These are phyloP conservation scores for Oryzias dopingdopingensis DNA, from an alignment of 2,797 vertebrate species.

Conservation along the genomic window DNA sequence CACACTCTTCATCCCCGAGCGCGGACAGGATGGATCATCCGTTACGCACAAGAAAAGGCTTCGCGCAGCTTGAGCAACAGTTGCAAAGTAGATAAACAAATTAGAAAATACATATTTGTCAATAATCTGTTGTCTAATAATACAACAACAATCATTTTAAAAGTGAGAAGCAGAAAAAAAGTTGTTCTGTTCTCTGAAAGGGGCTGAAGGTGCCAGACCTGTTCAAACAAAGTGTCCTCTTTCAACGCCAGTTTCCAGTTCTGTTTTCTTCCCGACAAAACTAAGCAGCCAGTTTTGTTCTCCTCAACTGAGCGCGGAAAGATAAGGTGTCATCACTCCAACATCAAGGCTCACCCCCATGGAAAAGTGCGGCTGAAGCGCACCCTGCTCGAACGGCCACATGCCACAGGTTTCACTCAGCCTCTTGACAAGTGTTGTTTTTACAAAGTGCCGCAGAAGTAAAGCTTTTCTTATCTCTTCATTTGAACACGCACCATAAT, in stretches of 20 bases:
- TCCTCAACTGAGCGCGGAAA: conserved; percentile 41
- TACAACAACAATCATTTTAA: background rate
- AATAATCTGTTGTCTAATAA: no score
- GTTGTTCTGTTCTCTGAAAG: conserved; percentile 20
- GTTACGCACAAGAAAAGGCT: background rate
- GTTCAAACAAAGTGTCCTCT: conserved; percentile 74
- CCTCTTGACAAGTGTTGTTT: conserved; percentile 34
- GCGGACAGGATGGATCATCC: background rate
- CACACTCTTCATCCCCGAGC: background rate
- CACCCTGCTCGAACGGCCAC: conserved; percentile 22
- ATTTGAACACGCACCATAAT: conserved; percentile 10
- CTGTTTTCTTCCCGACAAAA: conserved; percentile 36
- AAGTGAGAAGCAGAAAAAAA: background rate
- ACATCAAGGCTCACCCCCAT: conserved; percentile 40
- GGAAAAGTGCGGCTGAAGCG: conserved; percentile 20
- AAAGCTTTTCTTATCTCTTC: background rate
- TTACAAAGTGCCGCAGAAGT: conserved; percentile 23
- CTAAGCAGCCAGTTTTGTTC: conserved; percentile 54
- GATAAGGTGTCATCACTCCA: conserved; percentile 62
- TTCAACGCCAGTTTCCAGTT: conserved; percentile 61
- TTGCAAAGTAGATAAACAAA: background rate
- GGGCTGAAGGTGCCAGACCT: conserved; percentile 49
- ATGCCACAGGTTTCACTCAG: conserved; percentile 21
- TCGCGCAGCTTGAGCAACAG: no score
- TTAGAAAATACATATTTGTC: background rate